These are phyloP conservation scores for Muschampia staudingeri DNA, from an alignment of 2,888 invertebrate genomes.

Conservation along the genomic window DNA sequence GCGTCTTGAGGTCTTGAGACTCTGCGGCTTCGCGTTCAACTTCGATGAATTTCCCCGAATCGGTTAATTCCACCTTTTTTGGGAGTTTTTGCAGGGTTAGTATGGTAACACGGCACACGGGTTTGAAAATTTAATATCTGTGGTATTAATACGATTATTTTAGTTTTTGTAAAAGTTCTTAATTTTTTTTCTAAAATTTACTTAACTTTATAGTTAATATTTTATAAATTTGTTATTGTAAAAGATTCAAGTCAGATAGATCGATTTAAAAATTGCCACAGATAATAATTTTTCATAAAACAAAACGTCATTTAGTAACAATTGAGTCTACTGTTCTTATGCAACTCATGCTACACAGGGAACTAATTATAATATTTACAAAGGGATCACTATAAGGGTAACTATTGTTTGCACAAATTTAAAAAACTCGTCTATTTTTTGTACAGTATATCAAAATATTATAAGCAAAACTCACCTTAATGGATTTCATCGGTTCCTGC, in stretches of 20 bases:
- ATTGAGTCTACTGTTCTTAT: conserved; percentile 28
- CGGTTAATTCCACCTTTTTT: conserved; percentile 89
- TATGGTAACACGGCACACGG: conserved; percentile 80
- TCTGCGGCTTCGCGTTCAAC: conserved; percentile 82
- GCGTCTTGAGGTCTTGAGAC: conserved; percentile 42
- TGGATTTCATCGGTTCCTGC: conserved; percentile 88
- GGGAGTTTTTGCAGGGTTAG: conserved; percentile 80
- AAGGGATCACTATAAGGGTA: neutral
- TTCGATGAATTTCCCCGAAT: conserved; percentile 90
- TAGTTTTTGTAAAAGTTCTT: neutral
- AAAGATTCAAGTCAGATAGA: neutral
- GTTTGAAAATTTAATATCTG: conserved; percentile 30
- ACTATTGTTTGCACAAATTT: conserved; percentile 31
- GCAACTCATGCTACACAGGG: conserved; percentile 56
- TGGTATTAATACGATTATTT: neutral
- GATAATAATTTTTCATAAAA: conserved; percentile 35
- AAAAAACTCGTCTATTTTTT: conserved; percentile 17
- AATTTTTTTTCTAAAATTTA: too few species aligned
- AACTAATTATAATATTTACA: conserved; percentile 52
- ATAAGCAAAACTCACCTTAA: conserved; percentile 82
- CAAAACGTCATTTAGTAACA: conserved; percentile 52
- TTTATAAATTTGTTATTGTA: too few species aligned
- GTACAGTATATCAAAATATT: conserved; percentile 31
- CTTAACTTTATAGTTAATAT: too few species aligned
- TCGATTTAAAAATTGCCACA: neutral